phyloP scores from a whole-genome alignment of 2,797 vertebrate species.

The Platalea minor region DNA sequence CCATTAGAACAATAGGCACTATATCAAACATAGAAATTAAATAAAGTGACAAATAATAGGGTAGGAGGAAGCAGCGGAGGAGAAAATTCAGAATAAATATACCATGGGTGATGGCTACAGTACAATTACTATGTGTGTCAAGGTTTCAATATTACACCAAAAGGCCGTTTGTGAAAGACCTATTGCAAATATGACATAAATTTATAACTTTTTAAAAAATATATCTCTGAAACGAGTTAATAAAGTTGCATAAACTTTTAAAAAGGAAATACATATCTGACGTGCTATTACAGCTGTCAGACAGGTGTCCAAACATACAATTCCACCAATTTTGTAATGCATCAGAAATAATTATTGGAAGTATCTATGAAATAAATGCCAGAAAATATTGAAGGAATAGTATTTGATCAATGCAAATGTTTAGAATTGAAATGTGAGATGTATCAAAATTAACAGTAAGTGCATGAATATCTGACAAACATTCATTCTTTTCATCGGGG shows the following conservation, averaged over 20 bases:
- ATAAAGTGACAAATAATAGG: conserved; percentile 45
- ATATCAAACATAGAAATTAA: conserved; percentile 17
- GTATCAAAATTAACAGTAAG: not conserved
- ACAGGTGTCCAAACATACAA: not conserved
- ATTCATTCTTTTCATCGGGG: not conserved
- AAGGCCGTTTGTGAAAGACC: not conserved
- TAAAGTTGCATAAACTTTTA: not conserved
- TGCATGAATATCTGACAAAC: not conserved
- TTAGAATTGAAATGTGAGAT: not conserved
- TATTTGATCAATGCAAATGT: not conserved
- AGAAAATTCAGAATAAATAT: conserved; percentile 28
- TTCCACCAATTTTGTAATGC: not conserved
- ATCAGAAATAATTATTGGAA: not conserved
- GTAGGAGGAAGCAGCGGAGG: not conserved
- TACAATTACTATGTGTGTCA: not conserved
- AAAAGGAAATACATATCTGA: not conserved
- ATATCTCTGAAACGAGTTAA: not conserved
- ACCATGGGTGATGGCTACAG: not conserved
- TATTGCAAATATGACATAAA: not conserved
- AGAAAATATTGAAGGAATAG: not conserved
- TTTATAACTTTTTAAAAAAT: not conserved
- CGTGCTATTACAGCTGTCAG: not conserved
- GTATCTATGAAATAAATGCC: not conserved
- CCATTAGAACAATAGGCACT: conserved; percentile 16
- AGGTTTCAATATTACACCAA: not conserved